A percentile compares a stretch with the other conserved stretches of the same genome.
Conservation (phyloP, 2,113 vertebrate species). For the Smithornis capensis region DNA sequence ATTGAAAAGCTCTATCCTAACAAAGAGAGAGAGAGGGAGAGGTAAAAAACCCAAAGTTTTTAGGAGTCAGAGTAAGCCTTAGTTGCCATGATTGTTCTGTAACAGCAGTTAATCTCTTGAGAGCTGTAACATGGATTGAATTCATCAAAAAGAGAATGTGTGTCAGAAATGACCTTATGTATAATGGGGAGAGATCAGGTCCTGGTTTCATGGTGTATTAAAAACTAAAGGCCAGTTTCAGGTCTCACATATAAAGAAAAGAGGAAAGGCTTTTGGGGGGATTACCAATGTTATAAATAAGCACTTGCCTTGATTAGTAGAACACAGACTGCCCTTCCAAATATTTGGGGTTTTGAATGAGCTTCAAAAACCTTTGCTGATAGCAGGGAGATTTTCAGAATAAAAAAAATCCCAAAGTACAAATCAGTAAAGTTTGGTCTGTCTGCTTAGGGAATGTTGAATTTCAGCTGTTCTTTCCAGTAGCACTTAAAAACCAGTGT, state of each 20-base stretch:
- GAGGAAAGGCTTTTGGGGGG: neutral
- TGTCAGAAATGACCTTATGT: slow-evolving; percentile 11
- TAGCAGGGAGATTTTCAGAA: neutral
- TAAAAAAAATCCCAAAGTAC: neutral
- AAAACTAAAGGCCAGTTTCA: slow-evolving; percentile 22
- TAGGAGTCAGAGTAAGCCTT: neutral
- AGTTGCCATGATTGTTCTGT: neutral
- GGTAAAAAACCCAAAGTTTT: neutral
- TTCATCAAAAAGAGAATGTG: neutral
- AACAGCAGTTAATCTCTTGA: neutral
- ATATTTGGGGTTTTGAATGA: neutral
- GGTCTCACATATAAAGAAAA: slow-evolving; percentile 10
- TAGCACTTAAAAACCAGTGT: neutral
- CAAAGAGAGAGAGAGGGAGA: neutral
- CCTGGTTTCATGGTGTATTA: slow-evolving; percentile 27
- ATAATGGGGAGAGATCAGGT: slow-evolving; percentile 6
- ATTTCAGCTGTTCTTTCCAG: neutral
- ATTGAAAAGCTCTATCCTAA: neutral
- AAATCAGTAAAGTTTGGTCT: neutral
- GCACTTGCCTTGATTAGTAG: neutral
- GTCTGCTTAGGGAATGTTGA: neutral
- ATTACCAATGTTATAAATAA: slow-evolving; percentile 23
- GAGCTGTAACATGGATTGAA: neutral
- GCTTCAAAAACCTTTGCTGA: neutral
- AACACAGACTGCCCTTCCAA: neutral